phyloP scores from a whole-genome alignment of 2,113 vertebrate species.

The Ursus arctos region DNA sequence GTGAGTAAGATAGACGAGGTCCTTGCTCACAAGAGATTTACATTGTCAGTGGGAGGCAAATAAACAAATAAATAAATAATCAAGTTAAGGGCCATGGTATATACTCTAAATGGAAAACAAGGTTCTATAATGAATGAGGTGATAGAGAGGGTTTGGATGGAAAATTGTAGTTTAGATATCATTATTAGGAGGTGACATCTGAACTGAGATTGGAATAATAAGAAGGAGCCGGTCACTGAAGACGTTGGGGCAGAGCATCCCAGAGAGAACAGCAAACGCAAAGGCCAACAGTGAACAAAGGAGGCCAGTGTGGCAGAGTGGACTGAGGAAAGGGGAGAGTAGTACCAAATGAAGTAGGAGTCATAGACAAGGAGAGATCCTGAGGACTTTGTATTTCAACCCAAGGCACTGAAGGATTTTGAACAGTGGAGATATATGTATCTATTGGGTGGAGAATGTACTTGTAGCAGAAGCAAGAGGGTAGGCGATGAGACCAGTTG shows the following conservation, averaged over 20 bases:
- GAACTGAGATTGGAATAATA: not conserved
- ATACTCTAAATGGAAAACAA: not conserved
- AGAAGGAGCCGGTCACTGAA: not conserved
- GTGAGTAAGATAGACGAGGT: not conserved
- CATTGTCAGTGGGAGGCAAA: not conserved
- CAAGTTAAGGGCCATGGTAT: not conserved
- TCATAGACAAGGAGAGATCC: not conserved
- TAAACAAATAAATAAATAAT: constrained; percentile 50
- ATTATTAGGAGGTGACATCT: not conserved
- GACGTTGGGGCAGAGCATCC: not conserved
- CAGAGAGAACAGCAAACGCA: not conserved
- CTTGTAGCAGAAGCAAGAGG: not conserved
- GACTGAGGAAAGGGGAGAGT: not conserved
- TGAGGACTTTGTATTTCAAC: not conserved
- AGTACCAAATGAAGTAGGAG: not conserved
- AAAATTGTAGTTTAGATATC: not conserved
- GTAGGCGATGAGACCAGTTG: not conserved
- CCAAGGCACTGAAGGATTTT: not conserved
- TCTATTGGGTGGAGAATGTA: not conserved
- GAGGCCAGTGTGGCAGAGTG: not conserved
- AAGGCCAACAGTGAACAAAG: not conserved
- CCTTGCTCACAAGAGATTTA: not conserved
- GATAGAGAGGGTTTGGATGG: not conserved
- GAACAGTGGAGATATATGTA: not conserved
- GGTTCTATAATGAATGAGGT: not conserved